These are phyloP conservation scores for Chymomyza amoena DNA, from an alignment of 2,888 invertebrate genomes.

Conservation along the genomic window DNA sequence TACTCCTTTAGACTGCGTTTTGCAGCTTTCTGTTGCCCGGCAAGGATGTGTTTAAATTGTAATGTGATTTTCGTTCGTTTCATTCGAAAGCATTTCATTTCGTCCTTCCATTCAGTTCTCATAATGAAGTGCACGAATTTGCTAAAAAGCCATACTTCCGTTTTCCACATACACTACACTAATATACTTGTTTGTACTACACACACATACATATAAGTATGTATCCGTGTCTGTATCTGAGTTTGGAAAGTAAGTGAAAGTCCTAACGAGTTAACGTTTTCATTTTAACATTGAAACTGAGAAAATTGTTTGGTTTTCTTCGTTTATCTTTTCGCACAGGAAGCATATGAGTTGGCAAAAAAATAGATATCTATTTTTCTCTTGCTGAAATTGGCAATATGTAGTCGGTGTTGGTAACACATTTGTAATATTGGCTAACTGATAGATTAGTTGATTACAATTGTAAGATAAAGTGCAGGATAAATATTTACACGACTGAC, in stretches of 20 bases:
- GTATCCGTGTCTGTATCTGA: neutral
- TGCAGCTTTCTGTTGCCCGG: neutral
- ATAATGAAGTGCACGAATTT: conserved; percentile 58
- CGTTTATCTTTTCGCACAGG: neutral
- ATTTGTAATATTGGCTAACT: neutral
- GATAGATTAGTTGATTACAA: neutral
- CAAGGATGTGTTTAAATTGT: conserved; percentile 36
- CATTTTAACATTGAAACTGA: neutral
- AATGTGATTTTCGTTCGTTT: conserved; percentile 61
- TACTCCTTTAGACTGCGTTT: neutral
- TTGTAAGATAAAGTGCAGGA: too few species aligned
- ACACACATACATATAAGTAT: neutral
- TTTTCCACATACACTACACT: conserved; percentile 28
- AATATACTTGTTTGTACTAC: neutral
- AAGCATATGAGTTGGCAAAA: neutral
- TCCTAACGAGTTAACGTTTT: conserved; percentile 50
- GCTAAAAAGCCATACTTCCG: conserved; percentile 60
- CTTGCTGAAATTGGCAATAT: neutral
- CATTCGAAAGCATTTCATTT: conserved; percentile 65
- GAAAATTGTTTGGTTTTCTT: neutral
- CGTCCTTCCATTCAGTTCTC: conserved; percentile 6
- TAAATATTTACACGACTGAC: too few species aligned
- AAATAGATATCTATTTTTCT: neutral
- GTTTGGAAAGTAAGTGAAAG: conserved; percentile 22
- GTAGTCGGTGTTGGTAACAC: neutral